Conservation (phyloP, 2,797 vertebrate genomes). For the Cirrhinus mrigala region DNA sequence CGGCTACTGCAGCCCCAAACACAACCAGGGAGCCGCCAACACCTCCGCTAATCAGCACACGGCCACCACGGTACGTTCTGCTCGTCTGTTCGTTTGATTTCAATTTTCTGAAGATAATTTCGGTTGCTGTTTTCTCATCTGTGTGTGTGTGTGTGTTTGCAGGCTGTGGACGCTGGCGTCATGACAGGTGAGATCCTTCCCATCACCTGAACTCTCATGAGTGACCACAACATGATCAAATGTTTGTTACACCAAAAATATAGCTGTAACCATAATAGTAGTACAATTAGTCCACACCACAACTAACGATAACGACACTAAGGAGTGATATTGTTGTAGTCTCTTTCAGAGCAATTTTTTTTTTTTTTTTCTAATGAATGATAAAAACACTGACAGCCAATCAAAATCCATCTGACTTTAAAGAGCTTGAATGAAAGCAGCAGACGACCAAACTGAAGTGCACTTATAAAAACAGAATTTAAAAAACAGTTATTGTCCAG, state of each 20-base stretch:
- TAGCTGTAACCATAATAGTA: not conserved
- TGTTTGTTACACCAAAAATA: not conserved
- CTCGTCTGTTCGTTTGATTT: not conserved
- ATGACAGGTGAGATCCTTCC: constrained; percentile 81
- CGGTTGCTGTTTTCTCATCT: not conserved
- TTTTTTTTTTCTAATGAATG: not conserved
- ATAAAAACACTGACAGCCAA: not conserved
- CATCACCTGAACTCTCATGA: not conserved
- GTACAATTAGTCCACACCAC: not conserved
- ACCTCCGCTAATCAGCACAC: constrained; percentile 67
- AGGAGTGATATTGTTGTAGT: not conserved
- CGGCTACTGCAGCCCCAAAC: constrained; percentile 96
- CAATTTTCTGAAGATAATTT: not conserved
- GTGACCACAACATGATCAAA: not conserved
- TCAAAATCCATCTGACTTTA: not conserved
- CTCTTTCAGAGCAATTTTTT: not conserved
- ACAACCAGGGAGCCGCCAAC: constrained; percentile 81
- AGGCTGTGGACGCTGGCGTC: constrained; percentile 85
- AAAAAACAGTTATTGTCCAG: too few species aligned
- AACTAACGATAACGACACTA: not conserved
- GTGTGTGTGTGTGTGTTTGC: constrained; percentile 48
- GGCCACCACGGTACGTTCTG: constrained; percentile 58
- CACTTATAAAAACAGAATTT: too few species aligned
- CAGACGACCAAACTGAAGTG: too few species aligned
- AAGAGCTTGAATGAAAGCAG: too few species aligned